Conservation (phyloP, 2,888 invertebrate genomes). For the Teinopalpus imperialis region DNA sequence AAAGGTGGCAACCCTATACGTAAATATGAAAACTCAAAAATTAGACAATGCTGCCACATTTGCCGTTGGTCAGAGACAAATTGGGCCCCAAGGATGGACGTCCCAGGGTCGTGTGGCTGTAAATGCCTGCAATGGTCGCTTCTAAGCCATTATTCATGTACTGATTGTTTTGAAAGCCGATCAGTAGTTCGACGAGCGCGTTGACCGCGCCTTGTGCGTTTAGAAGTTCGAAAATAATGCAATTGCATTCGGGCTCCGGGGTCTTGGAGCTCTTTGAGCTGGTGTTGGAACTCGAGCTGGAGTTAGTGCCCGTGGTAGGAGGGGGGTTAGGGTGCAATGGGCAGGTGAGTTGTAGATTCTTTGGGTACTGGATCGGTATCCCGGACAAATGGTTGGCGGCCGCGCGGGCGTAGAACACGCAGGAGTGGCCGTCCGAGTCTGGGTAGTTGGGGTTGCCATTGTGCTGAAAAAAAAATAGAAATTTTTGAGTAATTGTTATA, state of each 20-base stretch:
- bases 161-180: constrained; percentile 72
- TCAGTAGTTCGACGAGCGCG: constrained; percentile 68
- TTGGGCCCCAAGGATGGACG: constrained; percentile 57
- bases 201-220: constrained; percentile 72
- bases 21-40: constrained; percentile 19
- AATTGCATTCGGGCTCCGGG: constrained; percentile 72
- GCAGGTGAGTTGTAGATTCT: constrained; percentile 61
- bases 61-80: constrained; percentile 67
- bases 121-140: constrained; percentile 36
- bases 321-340: constrained; percentile 64
- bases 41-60: constrained; percentile 74
- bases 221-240: constrained; percentile 68
- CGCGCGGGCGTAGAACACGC: constrained; percentile 77
- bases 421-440: constrained; percentile 83
- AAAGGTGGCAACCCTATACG: constrained; percentile 3
- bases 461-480: constrained; percentile 84
- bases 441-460: constrained; percentile 95
- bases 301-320: constrained; percentile 36
- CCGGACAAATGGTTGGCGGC: constrained; percentile 76
- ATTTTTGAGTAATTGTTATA: neutral
- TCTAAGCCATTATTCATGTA: constrained; percentile 68
- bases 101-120: constrained; percentile 55
- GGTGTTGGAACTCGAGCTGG: constrained; percentile 43
- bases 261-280: constrained; percentile 55
- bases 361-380: constrained; percentile 65